These are phyloP conservation scores for Spodoptera frugiperda DNA, from an alignment of 1,140 invertebrate species.

Conservation along the genomic window DNA sequence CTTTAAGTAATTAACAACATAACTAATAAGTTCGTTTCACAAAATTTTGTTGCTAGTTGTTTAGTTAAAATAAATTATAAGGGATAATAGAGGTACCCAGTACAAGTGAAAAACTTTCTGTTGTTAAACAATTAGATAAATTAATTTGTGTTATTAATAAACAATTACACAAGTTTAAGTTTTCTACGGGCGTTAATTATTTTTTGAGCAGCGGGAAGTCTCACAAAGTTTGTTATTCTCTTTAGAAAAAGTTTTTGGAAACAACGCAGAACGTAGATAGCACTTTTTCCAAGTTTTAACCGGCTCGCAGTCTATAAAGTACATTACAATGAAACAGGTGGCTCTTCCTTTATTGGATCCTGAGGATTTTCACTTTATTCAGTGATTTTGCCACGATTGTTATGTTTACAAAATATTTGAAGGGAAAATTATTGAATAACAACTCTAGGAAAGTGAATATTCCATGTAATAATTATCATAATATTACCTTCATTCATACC, in stretches of 20 bases:
- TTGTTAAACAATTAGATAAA: constrained; percentile 15
- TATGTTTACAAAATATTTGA: too few relatives aligned
- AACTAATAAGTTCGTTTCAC: constrained; percentile 30
- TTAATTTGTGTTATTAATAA: neutral
- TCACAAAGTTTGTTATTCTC: constrained; percentile 15
- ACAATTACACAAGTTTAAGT: constrained; percentile 4
- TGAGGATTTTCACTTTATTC: neutral
- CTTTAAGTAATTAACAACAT: constrained; percentile 41
- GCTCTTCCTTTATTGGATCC: constrained; percentile 14
- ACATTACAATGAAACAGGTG: constrained; percentile 37
- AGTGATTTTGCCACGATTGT: neutral
- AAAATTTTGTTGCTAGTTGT: constrained; percentile 27
- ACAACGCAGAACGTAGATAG: neutral
- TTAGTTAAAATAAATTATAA: constrained; percentile 27
- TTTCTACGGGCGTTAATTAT: neutral
- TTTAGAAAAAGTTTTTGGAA: constrained; percentile 25
- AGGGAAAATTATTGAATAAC: too few relatives aligned
- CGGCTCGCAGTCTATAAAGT: neutral
- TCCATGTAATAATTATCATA: too few relatives aligned
- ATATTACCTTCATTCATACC: too few relatives aligned
- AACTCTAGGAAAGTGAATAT: too few relatives aligned
- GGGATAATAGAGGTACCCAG: constrained; percentile 6
- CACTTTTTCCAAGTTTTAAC: constrained; percentile 12
- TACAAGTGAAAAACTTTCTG: constrained; percentile 25
- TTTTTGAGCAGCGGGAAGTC: neutral